phyloP scores from a whole-genome alignment of 1,140 invertebrate genomes.

The Homalodisca vitripennis region DNA sequence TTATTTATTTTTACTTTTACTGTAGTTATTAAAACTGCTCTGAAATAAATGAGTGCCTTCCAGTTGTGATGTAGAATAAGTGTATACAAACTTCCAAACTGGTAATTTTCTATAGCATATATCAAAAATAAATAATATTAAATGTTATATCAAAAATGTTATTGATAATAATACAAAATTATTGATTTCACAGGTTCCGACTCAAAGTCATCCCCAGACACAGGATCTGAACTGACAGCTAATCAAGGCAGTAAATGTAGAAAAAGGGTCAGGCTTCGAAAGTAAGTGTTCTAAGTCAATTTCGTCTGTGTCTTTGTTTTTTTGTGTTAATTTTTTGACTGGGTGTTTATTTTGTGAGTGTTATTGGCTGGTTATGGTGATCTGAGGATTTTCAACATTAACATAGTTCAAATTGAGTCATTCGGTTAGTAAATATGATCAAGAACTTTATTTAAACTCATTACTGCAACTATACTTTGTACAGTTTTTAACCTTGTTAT shows the following conservation, averaged over 20 bases:
- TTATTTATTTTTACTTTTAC: too few relatives aligned
- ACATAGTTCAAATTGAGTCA: neutral
- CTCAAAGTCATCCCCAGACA: slow-evolving; percentile 49
- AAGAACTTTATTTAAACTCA: neutral
- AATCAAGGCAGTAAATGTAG: slow-evolving; percentile 35
- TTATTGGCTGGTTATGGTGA: neutral
- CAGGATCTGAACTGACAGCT: slow-evolving; percentile 45
- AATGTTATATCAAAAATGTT: too few relatives aligned
- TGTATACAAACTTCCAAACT: too few relatives aligned
- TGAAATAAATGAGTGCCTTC: too few relatives aligned
- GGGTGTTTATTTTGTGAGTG: neutral
- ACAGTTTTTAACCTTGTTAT: too few relatives aligned
- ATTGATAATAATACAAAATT: neutral
- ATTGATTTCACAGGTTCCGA: slow-evolving; percentile 40
- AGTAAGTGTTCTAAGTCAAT: slow-evolving; percentile 33
- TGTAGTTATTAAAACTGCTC: too few relatives aligned
- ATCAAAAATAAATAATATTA: neutral
- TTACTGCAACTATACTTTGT: too few relatives aligned
- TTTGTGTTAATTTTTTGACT: too few relatives aligned
- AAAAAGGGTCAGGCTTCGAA: slow-evolving; percentile 39
- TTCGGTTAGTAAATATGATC: neutral
- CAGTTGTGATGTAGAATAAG: too few relatives aligned
- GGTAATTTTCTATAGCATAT: neutral
- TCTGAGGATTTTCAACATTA: neutral
- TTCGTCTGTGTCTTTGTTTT: too few relatives aligned